Percentiles rank a stretch among this genome's conserved stretches.
Evolutionary conservation across 2,888 invertebrate genomes (phyloP).

Genomic region (Drosophila nr. perissopoda): DNA sequence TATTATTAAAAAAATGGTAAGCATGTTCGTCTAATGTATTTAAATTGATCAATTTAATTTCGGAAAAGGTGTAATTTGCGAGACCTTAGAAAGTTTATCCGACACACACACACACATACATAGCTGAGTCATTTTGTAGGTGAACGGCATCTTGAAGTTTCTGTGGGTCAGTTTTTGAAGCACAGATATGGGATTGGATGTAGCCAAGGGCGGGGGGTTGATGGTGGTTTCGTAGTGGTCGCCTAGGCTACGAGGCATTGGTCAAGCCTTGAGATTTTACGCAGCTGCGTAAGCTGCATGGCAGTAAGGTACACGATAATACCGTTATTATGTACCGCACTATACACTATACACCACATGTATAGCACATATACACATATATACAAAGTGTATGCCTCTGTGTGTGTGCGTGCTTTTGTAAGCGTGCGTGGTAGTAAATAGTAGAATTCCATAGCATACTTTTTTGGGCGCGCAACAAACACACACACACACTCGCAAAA

Average conservation of each 20-base stretch:
- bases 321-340: slow-evolving; percentile 64
- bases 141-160: slow-evolving; percentile 40
- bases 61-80: background rate
- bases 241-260: slow-evolving; percentile 63
- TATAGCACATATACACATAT: slow-evolving; percentile 19
- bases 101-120: slow-evolving; percentile 9
- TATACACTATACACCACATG: slow-evolving; percentile 12
- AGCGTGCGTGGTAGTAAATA: slow-evolving; percentile 77
- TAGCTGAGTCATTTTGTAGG: slow-evolving; percentile 39
- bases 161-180: slow-evolving; percentile 25
- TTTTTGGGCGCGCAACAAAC: slow-evolving; percentile 72
- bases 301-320: slow-evolving; percentile 64
- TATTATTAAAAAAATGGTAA: background rate
- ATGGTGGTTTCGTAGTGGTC: slow-evolving; percentile 20
- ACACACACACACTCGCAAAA: slow-evolving; percentile 13
- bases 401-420: slow-evolving; percentile 32
- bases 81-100: slow-evolving; percentile 1
- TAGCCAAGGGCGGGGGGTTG: background rate
- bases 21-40: background rate
- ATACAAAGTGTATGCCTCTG: background rate
- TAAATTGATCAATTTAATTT: background rate
- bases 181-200: background rate
- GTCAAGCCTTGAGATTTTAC: slow-evolving; percentile 78
- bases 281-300: slow-evolving; percentile 76
- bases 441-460: slow-evolving; percentile 74